Evolutionary conservation across 2,797 vertebrate genomes (phyloP).

Genomic region (Bovichtus variegatus): DNA sequence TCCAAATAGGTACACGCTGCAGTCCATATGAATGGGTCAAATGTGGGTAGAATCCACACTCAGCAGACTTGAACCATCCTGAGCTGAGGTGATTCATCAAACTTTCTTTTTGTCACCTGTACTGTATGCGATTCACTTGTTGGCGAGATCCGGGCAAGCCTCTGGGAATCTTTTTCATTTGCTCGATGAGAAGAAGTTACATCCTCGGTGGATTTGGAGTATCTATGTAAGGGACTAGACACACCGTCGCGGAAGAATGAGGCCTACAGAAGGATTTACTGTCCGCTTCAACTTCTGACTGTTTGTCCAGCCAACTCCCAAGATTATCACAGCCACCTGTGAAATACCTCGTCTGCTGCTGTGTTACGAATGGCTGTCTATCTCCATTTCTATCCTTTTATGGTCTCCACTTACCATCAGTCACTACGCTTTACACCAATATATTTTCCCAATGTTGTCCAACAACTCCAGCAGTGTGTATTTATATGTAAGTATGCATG

Average conservation of each 20-base stretch:
- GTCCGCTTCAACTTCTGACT: slow-evolving; percentile 41
- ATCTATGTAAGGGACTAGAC: slow-evolving; percentile 17
- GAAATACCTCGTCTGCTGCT: slow-evolving; percentile 52
- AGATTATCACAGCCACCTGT: slow-evolving; percentile 43
- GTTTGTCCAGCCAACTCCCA: slow-evolving; percentile 40
- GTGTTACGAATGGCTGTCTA: slow-evolving; percentile 6
- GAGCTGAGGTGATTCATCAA: neutral
- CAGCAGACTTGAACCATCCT: neutral
- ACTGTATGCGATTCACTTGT: neutral
- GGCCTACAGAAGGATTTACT: slow-evolving; percentile 15
- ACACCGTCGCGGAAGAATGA: neutral
- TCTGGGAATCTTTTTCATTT: slow-evolving; percentile 10
- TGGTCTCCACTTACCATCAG: neutral
- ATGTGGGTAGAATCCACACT: neutral
- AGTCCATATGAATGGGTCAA: neutral
- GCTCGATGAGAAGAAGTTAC: slow-evolving; percentile 4
- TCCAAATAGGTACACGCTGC: neutral
- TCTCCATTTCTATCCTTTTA: neutral
- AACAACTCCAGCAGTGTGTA: neutral
- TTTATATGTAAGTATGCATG: neutral
- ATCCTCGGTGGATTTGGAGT: slow-evolving; percentile 12
- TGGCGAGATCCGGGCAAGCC: neutral
- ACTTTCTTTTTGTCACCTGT: neutral
- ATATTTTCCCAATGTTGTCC: neutral
- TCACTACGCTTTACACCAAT: neutral